Evolutionary conservation across 2,888 invertebrate genomes (phyloP).

Genomic region (Gasteruption jaculator): DNA sequence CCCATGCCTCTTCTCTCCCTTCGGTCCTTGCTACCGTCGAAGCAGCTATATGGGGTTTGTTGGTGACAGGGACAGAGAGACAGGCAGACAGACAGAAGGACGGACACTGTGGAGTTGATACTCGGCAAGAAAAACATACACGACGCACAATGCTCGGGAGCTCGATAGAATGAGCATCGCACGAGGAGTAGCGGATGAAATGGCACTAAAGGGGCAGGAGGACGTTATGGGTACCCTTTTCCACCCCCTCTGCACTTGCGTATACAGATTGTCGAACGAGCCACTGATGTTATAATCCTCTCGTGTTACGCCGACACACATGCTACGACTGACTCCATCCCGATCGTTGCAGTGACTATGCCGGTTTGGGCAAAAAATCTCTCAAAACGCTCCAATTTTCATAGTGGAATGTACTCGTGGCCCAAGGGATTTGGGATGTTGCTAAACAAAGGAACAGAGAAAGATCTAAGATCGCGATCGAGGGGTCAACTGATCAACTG

Average conservation of each 20-base stretch:
- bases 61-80: conserved; percentile 14
- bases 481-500: too few species aligned
- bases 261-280: conserved; percentile 31
- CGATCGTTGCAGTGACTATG: too few species aligned
- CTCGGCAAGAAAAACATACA: conserved; percentile 43
- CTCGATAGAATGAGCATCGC: conserved; percentile 46
- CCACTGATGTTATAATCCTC: conserved; percentile 52
- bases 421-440: too few species aligned
- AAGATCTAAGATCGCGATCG: too few species aligned
- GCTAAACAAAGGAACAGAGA: too few species aligned
- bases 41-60: conserved; percentile 7
- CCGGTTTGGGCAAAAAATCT: too few species aligned
- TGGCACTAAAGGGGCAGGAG: conserved; percentile 11
- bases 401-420: too few species aligned
- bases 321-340: too few species aligned
- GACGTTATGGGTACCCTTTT: too few species aligned
- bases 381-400: too few species aligned
- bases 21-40: too few species aligned
- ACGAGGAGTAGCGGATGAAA: conserved; percentile 26
- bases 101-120: conserved; percentile 13
- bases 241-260: background rate
- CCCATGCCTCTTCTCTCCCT: background rate
- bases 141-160: too few species aligned
- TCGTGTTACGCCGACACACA: conserved; percentile 49
- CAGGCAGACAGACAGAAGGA: conserved; percentile 7